Evolutionary conservation across 35 echinoderm and acorn worm species (phyloP), one percentile per base, ranked within the genome.

Genomic region (Holothuria glaberrima): DNA sequence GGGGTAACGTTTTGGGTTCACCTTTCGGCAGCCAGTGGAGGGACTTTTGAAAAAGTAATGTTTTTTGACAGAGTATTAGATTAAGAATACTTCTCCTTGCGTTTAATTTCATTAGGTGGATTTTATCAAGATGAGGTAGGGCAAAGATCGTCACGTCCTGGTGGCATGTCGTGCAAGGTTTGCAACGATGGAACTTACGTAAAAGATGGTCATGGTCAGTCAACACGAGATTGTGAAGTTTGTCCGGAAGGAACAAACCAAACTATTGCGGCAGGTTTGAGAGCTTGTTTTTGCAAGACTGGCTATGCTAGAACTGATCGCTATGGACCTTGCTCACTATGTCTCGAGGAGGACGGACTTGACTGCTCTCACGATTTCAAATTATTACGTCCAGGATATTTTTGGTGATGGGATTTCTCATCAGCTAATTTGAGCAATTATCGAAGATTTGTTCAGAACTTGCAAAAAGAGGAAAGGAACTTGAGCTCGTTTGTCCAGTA

Each of bases 71-170:
- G n/a, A n/a, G n/a, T n/a, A n/a, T n/a, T n/a, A n/a, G n/a, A n/a
- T n/a, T n/a, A n/a, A n/a, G n/a, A n/a, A n/a, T n/a, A n/a, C n/a
- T n/a, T n/a, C n/a, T n/a, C n/a, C n/a, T n/a, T n/a, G n/a, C n/a
- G n/a, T n/a, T n/a, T n/a, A 7, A 16, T 66, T 14, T 9, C 7
- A 16, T 22, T 25, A 66, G 63, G 63, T 66, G 63, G 63, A 9
- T 66, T 66, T 66, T 66, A 66, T 66, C 63, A 66, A 66, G 63
- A 66, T 66, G 63, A 66, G 21, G 28, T 66, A 16, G 63, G 22
- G 7, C 63, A 66, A 66, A 66, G 12, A 16, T 9, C 21, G 6
- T 66, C 63, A 22, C 7, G 10, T 5, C 44, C 28, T 66, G 21
- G 63, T 9, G 63, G 63, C 9, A 66, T 66, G 28, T 29, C 63